Conservation (phyloP, 2,797 vertebrate genomes). For the Pantherophis vulpinus region DNA sequence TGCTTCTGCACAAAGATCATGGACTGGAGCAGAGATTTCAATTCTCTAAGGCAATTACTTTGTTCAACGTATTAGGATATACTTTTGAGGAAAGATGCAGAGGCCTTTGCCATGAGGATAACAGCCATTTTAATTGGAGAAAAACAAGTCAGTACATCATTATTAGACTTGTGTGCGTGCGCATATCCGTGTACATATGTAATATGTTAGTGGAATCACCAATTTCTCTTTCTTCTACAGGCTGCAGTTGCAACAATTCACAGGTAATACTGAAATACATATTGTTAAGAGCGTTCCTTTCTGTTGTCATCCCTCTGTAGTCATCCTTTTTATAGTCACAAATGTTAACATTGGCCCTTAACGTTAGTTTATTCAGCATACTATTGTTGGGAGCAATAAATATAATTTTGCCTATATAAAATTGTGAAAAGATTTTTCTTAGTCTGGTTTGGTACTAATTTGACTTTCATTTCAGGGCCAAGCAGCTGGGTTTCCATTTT, state of each 20-base stretch:
- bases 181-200: neutral
- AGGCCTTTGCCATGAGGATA: too few species aligned
- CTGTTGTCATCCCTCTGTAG: neutral
- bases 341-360: neutral
- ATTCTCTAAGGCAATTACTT: neutral
- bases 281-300: neutral
- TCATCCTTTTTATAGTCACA: neutral
- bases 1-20: too few species aligned
- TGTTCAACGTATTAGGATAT: too few species aligned
- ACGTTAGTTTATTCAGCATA: neutral
- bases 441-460: neutral
- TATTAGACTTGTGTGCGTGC: neutral
- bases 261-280: constrained; percentile 77
- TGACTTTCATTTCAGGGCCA: neutral
- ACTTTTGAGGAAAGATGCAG: neutral
- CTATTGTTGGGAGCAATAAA: neutral
- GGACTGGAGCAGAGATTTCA: neutral
- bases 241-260: constrained; percentile 79
- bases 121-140: neutral
- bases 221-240: constrained; percentile 65
- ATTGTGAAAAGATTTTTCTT: neutral
- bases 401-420: neutral
- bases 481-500: too few species aligned
- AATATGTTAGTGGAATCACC: neutral
- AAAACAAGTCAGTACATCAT: neutral